Conservation (phyloP, 2,888 invertebrate genomes). For the Tetropium fuscum region DNA sequence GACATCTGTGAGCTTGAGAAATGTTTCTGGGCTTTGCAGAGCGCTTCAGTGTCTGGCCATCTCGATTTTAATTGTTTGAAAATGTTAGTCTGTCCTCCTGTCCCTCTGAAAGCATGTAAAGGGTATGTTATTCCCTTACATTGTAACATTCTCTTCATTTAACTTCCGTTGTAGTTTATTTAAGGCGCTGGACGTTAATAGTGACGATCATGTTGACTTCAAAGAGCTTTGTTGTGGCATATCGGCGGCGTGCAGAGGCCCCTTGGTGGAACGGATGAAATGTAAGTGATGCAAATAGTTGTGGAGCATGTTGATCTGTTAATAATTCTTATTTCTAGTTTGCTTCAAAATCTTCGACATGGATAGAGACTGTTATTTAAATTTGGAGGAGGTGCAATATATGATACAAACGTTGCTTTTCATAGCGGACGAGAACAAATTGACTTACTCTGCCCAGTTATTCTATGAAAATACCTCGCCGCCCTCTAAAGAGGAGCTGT, state of each 20-base stretch:
- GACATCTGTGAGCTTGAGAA: slow-evolving; percentile 94
- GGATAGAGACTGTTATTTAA: slow-evolving; percentile 84
- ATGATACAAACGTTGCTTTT: slow-evolving; percentile 83
- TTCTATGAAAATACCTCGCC: slow-evolving; percentile 28
- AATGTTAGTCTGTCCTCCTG: slow-evolving; percentile 80
- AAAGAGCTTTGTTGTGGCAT: slow-evolving; percentile 96
- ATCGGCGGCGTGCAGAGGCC: slow-evolving; percentile 93
- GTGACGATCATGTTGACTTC: slow-evolving; percentile 93
- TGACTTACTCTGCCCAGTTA: slow-evolving; percentile 42
- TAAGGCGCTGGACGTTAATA: slow-evolving; percentile 89
- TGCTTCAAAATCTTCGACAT: slow-evolving; percentile 94
- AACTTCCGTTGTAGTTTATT: slow-evolving; percentile 70
- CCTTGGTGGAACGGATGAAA: slow-evolving; percentile 87
- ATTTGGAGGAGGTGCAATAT: slow-evolving; percentile 76
- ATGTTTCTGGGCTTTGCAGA: slow-evolving; percentile 88
- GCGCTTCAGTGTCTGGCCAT: slow-evolving; percentile 82
- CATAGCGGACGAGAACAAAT: slow-evolving; percentile 68
- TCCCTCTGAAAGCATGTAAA: slow-evolving; percentile 77
- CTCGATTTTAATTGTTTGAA: slow-evolving; percentile 82
- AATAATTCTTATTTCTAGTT: slow-evolving; percentile 71
- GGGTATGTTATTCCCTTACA: no score
- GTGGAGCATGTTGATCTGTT: no score
- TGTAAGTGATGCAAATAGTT: no score
- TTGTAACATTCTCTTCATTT: no score
- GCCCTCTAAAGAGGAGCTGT: slow-evolving; percentile 15